Evolutionary conservation across 2,888 invertebrate species (phyloP), one percentile per base, ranked within the genome.

Genomic region (Cerceris ruficornis): DNA sequence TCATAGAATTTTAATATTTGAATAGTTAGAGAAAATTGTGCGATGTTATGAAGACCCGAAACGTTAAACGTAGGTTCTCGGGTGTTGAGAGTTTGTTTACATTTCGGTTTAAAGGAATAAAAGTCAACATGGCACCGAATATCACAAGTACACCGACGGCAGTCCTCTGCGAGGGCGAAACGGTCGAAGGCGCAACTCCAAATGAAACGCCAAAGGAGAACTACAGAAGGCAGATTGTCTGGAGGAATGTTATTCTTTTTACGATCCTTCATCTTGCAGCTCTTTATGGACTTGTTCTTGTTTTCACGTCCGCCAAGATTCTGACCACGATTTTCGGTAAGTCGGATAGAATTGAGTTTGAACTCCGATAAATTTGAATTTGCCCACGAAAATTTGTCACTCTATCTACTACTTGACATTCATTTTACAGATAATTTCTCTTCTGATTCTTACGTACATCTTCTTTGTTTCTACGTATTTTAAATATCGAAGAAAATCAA

Each of bases 201-300:
- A 58, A 39, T 17, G 74, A 86, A 14, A 15, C 55, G 6, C 0
- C n/a, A 0, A 85, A 83, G 58, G 2, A 46, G 5, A 75, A 77
- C 15, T 91, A 91, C 76, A 83, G 81, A 69, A 80, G 87, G 59
- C 77, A 90, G 59, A 92, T 96, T 60, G 97, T 98, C 7, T 98
- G 97, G 97, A 94, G 96, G 83, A 98, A 97, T 90, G 96, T 98
- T 62, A 92, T 95, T n/a, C 93, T 96, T 0, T 97, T 98, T 89
- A 93, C 93, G 8, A 96, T 96, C 89, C 94, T 98, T 77, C 97
- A 98, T 90, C 52, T 95, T 62, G 95, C 95, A 2, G 96, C 96
- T 0, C 68, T 97, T 0, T 97, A 96, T 89, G 97, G 97, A 65
- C 91, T 95, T 6, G 97, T 95, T 91, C 93, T 97, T 15, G 93